Conservation (phyloP, 2,888 invertebrate species). For the Volucella zonaria region DNA sequence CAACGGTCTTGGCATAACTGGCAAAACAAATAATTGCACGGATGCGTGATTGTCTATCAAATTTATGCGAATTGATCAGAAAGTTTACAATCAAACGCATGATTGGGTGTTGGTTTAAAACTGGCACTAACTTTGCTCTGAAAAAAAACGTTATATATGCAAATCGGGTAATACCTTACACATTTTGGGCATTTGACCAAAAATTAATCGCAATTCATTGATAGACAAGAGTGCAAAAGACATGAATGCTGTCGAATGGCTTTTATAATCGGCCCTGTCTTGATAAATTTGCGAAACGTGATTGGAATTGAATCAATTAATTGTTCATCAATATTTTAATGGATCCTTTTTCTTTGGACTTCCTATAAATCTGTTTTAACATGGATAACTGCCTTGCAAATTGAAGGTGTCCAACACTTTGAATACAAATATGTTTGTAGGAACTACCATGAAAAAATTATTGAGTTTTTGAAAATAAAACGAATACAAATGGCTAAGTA, state of each 20-base stretch:
- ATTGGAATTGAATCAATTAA: not conserved
- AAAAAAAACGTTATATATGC: constrained; percentile 26
- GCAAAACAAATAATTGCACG: constrained; percentile 67
- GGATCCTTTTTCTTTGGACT: no score
- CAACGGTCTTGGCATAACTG: constrained; percentile 53
- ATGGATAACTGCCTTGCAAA: no score
- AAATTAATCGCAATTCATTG: constrained; percentile 15
- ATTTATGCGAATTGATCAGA: constrained; percentile 46
- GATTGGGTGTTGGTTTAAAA: constrained; percentile 65
- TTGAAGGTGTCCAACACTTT: no score
- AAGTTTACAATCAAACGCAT: constrained; percentile 66
- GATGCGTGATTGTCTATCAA: constrained; percentile 49
- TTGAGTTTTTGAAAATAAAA: no score
- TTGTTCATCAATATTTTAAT: no score
- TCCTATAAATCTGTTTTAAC: no score
- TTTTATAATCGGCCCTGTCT: not conserved
- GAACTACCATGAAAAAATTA: no score
- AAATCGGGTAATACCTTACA: constrained; percentile 6
- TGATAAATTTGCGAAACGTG: not conserved
- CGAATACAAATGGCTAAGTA: no score
- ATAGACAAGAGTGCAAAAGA: constrained; percentile 3
- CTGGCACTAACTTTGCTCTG: constrained; percentile 41
- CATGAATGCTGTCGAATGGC: not conserved
- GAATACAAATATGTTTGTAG: no score
- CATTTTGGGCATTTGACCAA: constrained; percentile 7